Percentiles rank a stretch among this genome's conserved stretches.
Evolutionary conservation across 2,797 vertebrate species (phyloP).

Genomic region (Hippoglossus hippoglossus): DNA sequence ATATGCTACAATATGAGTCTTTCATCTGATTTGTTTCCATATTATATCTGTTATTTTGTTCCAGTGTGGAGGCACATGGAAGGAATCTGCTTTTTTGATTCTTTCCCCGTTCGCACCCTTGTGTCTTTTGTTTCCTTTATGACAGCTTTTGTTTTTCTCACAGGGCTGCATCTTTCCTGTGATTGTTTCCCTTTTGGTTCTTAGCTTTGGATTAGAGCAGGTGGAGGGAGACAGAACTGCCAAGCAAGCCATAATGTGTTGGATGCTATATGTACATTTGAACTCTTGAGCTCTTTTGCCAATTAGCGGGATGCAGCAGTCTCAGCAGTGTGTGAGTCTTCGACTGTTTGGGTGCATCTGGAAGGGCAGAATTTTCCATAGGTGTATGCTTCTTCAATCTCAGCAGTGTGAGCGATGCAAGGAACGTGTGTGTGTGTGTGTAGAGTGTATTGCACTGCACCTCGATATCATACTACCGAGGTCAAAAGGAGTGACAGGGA

Average conservation of each 20-base stretch:
- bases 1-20: conserved; percentile 24
- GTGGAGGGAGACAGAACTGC: conserved; percentile 39
- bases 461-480: too few relatives aligned
- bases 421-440: too few relatives aligned
- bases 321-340: neutral
- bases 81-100: conserved; percentile 24
- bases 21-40: conserved; percentile 38
- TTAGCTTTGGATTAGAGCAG: conserved; percentile 16
- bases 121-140: neutral
- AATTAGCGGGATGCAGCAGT: conserved; percentile 48
- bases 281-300: conserved; percentile 49
- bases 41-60: conserved; percentile 30
- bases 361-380: too few relatives aligned
- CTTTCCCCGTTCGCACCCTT: conserved; percentile 11
- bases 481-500: too few relatives aligned
- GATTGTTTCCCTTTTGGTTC: neutral
- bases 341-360: neutral
- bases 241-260: conserved; percentile 34
- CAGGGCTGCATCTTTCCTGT: conserved; percentile 3
- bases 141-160: conserved; percentile 21
- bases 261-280: conserved; percentile 36
- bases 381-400: too few relatives aligned
- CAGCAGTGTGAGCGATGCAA: too few relatives aligned
- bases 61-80: conserved; percentile 6
- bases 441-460: too few relatives aligned